These are phyloP conservation scores for Sebastolobus alascanus DNA, from an alignment of 2,797 vertebrate genomes.

Conservation along the genomic window DNA sequence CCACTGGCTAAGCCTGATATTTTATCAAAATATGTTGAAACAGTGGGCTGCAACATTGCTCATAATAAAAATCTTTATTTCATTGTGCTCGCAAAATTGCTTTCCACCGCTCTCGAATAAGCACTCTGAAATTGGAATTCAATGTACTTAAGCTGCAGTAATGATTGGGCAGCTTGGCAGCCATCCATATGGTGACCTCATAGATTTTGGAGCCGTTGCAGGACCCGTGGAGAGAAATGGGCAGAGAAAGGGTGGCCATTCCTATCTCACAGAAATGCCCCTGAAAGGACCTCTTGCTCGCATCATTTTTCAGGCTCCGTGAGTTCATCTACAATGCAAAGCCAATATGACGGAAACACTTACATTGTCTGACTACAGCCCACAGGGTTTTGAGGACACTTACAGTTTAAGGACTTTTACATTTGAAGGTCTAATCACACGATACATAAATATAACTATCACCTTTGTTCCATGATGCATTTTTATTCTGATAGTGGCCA, in stretches of 20 bases:
- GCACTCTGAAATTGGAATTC: conserved; percentile 79
- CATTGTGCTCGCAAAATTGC: conserved; percentile 77
- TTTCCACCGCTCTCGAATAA: conserved; percentile 74
- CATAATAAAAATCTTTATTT: conserved; percentile 75
- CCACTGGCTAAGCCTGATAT: conserved; percentile 52
- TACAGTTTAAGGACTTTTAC: not conserved
- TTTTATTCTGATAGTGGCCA: conserved; percentile 8
- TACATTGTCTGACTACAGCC: not conserved
- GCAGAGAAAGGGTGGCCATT: conserved; percentile 40
- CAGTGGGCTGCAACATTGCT: conserved; percentile 67
- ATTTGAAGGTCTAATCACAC: not conserved
- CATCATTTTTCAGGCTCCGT: conserved; percentile 15
- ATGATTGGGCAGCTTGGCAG: conserved; percentile 68
- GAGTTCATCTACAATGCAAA: conserved; percentile 9
- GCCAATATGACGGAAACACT: not conserved
- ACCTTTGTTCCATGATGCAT: conserved; percentile 2
- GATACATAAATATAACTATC: not conserved
- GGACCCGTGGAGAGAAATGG: conserved; percentile 59
- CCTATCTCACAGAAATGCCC: conserved; percentile 40
- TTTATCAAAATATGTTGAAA: conserved; percentile 79
- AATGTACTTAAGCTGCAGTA: conserved; percentile 78
- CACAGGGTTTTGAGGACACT: not conserved
- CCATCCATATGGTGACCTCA: conserved; percentile 71
- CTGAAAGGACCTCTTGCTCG: conserved; percentile 41
- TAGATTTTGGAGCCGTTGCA: conserved; percentile 63